phyloP scores from a whole-genome alignment of 2,797 vertebrate species.

The Falco novaeseelandiae region DNA sequence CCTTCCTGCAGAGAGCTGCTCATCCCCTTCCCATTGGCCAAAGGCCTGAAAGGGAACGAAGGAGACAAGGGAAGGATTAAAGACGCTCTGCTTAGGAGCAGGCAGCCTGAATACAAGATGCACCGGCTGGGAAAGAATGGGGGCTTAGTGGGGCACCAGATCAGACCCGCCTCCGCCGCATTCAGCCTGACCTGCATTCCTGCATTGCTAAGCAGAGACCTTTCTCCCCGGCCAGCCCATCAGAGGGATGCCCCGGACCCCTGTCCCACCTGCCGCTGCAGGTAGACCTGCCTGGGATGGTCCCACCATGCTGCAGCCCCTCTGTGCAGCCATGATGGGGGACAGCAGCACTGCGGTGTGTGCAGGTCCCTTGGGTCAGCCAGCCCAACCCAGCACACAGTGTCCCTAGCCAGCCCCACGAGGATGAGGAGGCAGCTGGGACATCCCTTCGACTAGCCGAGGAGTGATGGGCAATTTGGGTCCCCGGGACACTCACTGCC shows the following conservation, averaged over 20 bases:
- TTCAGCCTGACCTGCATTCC: slow-evolving; percentile 52
- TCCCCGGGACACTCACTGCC: not conserved
- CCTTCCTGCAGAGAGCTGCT: slow-evolving; percentile 68
- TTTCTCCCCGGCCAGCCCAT: not conserved
- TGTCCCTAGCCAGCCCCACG: not conserved
- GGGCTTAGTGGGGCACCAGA: slow-evolving; percentile 66
- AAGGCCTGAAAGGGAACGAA: slow-evolving; percentile 63
- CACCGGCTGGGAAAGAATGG: slow-evolving; percentile 61
- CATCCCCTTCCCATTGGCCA: slow-evolving; percentile 66
- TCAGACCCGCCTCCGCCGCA: slow-evolving; percentile 42
- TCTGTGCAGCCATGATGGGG: fast-evolving
- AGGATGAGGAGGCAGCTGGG: not conserved
- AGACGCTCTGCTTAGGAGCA: slow-evolving; percentile 69
- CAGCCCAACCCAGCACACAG: not conserved
- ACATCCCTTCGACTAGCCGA: not conserved
- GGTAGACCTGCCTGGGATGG: not conserved
- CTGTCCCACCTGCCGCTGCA: slow-evolving; percentile 13
- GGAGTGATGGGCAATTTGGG: fast-evolving
- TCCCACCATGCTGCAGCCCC: not conserved
- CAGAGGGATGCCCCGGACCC: not conserved
- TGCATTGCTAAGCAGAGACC: slow-evolving; percentile 59
- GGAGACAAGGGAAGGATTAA: slow-evolving; percentile 72
- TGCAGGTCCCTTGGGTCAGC: not conserved
- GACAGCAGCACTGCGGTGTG: not conserved
- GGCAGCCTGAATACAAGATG: slow-evolving; percentile 65